Conservation (phyloP, 2,888 invertebrate genomes). For the Lithosia quadra region DNA sequence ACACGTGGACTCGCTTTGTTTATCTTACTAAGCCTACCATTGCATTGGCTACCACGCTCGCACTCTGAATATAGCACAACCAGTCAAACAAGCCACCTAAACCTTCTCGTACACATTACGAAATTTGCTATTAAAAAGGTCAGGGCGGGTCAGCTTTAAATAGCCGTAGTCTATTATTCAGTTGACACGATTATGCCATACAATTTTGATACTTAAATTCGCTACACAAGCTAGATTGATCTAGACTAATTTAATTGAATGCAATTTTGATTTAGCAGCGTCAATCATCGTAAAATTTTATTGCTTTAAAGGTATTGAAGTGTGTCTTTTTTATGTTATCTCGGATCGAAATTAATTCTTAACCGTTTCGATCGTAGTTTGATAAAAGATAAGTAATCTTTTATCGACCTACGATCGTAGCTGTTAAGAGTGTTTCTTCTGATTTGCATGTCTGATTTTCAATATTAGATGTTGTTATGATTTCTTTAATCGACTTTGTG, state of each 20-base stretch:
- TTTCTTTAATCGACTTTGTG: neutral
- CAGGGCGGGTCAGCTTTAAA: conserved; percentile 40
- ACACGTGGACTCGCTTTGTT: conserved; percentile 58
- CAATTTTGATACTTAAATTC: conserved; percentile 30
- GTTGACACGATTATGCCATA: conserved; percentile 41
- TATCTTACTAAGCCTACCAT: conserved; percentile 66
- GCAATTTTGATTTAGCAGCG: conserved; percentile 32
- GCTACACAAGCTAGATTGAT: conserved; percentile 3
- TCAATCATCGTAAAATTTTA: conserved; percentile 39
- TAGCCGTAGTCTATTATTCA: conserved; percentile 34
- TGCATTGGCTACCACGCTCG: conserved; percentile 70
- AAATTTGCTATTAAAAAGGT: conserved; percentile 41
- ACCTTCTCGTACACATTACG: conserved; percentile 32
- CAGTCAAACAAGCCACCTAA: conserved; percentile 46
- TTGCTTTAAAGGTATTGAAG: conserved; percentile 30
- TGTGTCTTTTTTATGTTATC: conserved; percentile 33
- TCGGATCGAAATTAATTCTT: conserved; percentile 31
- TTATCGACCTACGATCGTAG: conserved; percentile 6
- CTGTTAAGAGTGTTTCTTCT: conserved; percentile 25
- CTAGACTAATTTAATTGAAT: conserved; percentile 15
- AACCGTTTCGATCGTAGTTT: neutral
- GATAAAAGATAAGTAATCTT: neutral
- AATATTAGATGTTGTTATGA: neutral
- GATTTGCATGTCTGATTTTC: conserved; percentile 16
- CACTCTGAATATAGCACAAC: conserved; percentile 48